Conservation (phyloP, 2,113 vertebrate species). For the Sinocyclocheilus anophthalmus region DNA sequence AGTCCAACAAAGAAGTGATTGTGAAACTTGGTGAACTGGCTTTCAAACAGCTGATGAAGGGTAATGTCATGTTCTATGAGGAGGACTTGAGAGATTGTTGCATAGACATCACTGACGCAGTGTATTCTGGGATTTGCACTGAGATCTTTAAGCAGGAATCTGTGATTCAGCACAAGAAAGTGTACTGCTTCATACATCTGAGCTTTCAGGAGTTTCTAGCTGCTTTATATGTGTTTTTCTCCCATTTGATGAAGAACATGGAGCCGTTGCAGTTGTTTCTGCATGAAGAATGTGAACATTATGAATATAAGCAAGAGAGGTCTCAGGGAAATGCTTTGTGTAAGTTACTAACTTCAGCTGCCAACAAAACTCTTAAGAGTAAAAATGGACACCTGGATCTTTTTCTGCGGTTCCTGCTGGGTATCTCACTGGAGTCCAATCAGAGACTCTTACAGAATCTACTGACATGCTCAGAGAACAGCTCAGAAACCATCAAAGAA, state of each 20-base stretch:
- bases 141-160: neutral
- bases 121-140: neutral
- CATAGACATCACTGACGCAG: neutral
- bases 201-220: conserved; percentile 18
- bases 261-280: neutral
- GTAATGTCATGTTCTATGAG: neutral
- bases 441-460: neutral
- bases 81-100: neutral
- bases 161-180: neutral
- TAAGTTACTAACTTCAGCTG: neutral
- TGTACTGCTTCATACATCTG: conserved; percentile 4
- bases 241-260: neutral
- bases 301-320: neutral
- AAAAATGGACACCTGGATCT: neutral
- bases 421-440: conserved; percentile 8
- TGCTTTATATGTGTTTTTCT: conserved; percentile 6
- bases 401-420: neutral
- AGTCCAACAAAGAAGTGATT: neutral
- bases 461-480: neutral
- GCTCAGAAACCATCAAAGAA: neutral
- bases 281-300: neutral
- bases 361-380: neutral
- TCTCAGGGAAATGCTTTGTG: neutral
- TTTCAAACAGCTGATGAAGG: conserved; percentile 8
- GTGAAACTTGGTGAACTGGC: neutral